Evolutionary conservation across 37 sponge, comb jelly and placozoan genomes (phyloP), one percentile per base, ranked within the genome.

Genomic region (Eunapius fragilis): DNA sequence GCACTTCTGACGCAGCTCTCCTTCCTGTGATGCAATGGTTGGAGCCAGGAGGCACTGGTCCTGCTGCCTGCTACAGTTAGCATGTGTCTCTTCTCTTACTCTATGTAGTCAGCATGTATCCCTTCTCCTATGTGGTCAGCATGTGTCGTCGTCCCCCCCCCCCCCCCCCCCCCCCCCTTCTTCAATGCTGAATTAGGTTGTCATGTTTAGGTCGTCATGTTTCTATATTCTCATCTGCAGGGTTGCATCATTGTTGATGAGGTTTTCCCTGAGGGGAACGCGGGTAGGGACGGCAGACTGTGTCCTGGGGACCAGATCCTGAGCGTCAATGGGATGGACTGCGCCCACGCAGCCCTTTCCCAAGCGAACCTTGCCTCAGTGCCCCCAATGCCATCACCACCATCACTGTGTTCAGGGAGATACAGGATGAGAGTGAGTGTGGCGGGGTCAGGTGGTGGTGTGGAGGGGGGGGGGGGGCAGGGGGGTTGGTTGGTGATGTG

Each of bases 211-310:
- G n/a, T n/a, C n/a, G n/a, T n/a, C n/a, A n/a, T n/a, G n/a, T n/a
- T n/a, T 2, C 45, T 41, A 41, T 41, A 9, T 41, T 41, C 41
- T 41, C 6, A 41, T 9, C 6, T 41, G 41, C 70, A 93, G 90
- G 83, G 88, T 37, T 79, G 88, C 5, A 23, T 94, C 2, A 17
- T 90, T 12, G 86, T 95, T 72, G 91, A 95, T 12, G 83, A 90
- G 12, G 72, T 95, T 6, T 90, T 85, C 67, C 49, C 76, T 11
- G 86, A 87, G n/a, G 96, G 96, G 2, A 92, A 88, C 35, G 93
- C 77, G 27, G 80, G 80, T 31, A 84, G 77, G 47, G 96, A 95
- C 41, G 93, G 91, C 25, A 45, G 96, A 25, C 80, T 95, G 25
- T 49, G 76, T 45, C 78, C 89, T 6, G 94, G 94, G 23, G 94